These are phyloP conservation scores for Hapalemur alaotrensis DNA, from an alignment of 2,797 vertebrate genomes.

Conservation along the genomic window DNA sequence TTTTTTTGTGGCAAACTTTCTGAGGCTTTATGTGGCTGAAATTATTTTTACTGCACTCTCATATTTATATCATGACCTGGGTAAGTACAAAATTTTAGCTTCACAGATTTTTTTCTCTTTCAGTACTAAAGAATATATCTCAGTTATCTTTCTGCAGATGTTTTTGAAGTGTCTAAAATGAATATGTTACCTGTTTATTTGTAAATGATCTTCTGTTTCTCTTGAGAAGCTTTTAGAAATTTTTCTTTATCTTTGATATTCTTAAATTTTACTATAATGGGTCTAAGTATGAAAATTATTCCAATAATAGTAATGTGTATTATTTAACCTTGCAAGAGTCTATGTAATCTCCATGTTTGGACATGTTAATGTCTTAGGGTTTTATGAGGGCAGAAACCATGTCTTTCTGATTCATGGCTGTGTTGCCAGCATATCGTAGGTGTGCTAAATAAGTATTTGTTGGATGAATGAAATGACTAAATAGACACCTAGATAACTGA, in stretches of 20 bases:
- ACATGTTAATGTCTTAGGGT: background rate
- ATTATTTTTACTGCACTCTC: background rate
- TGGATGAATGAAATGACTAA: constrained; percentile 1
- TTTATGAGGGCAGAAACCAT: background rate
- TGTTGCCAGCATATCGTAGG: background rate
- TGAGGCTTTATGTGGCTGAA: background rate
- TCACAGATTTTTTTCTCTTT: background rate
- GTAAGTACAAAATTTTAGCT: background rate
- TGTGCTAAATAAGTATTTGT: background rate
- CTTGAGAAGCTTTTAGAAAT: background rate
- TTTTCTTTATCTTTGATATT: background rate
- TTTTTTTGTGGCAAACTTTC: background rate
- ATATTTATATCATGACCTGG: background rate
- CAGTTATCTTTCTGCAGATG: background rate
- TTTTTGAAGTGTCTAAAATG: background rate
- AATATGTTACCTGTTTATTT: background rate
- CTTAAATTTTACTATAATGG: background rate
- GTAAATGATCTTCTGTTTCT: background rate
- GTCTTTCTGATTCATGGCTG: background rate
- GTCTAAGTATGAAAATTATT: background rate
- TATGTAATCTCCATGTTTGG: background rate
- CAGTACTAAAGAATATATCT: background rate
- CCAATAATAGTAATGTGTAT: background rate
- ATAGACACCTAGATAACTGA: background rate
- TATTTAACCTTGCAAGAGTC: background rate